Evolutionary conservation across 2,113 vertebrate species (phyloP), one percentile per base, ranked within the genome.

Genomic region (Cryptomyrus ogoouensis): DNA sequence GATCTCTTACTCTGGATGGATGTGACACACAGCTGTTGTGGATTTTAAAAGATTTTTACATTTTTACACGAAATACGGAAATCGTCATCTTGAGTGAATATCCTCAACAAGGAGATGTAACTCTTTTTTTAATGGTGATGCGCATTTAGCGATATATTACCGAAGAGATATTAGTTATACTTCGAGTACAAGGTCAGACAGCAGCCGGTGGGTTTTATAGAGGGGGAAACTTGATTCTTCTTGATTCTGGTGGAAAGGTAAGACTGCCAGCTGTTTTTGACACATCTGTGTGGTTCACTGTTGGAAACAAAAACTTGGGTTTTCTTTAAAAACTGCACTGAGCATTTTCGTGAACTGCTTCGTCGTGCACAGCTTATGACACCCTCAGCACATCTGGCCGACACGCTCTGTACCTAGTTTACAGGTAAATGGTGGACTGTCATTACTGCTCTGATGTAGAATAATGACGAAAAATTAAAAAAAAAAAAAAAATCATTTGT

Each of bases 161-260:
- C 83, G 42, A 85, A 85, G 21, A 85, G 1, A 49, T 49, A 83
- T 24, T 5, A 56, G 12, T 53, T 87, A 21, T 19, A 87, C 50
- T 19, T 53, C 35, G 86, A 87, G 31, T 87, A 87, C 50, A 87
- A 53, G 86, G 86, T 87, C 86, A 56, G 49, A 87, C 49, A 21
- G 31, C 86, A 35, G 50, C 86, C 52, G 27, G 50, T 50, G 86
- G 50, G 47, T 39, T 24, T 50, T 21, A 56, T 39, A 56, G 17
- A 56, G n/a, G 49, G 52, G 17, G 15, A 52, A 53, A 87, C 86
- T 87, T 87, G 50, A 56, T 87, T 56, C 86, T 87, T n/a, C 86
- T n/a, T 27, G n/a, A 31, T 70, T 70, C 74, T 80, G n/a, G 27
- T 19, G 17, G 8, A 87, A 87, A 87, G 86, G 86, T 87, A 53